Conservation (phyloP, 1,140 invertebrate genomes). For the Telenomus remus region DNA sequence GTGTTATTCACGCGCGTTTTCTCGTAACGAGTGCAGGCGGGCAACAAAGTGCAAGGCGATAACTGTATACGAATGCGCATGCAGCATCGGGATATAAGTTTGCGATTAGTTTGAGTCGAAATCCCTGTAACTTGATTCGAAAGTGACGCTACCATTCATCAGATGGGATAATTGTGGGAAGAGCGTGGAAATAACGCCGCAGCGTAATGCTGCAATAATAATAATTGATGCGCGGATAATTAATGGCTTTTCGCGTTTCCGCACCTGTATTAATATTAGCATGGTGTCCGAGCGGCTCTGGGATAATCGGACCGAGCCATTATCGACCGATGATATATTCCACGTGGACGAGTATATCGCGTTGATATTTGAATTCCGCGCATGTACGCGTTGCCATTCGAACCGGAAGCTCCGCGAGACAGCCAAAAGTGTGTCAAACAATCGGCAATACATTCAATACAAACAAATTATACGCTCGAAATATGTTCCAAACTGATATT, state of each 20-base stretch:
- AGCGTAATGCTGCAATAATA: slow-evolving; percentile 3
- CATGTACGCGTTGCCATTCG: slow-evolving; percentile 27
- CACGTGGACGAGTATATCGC: slow-evolving; percentile 27
- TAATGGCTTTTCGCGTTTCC: slow-evolving; percentile 47
- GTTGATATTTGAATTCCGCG: slow-evolving; percentile 46
- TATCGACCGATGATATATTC: slow-evolving; percentile 43
- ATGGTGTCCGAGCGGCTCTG: neutral
- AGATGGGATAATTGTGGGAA: slow-evolving; percentile 43
- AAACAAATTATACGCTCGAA: slow-evolving; percentile 36
- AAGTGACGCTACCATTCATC: slow-evolving; percentile 38
- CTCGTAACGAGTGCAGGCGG: slow-evolving; percentile 35
- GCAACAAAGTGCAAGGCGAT: slow-evolving; percentile 23
- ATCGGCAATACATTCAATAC: slow-evolving; percentile 9
- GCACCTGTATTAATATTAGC: slow-evolving; percentile 32
- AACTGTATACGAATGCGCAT: slow-evolving; percentile 24
- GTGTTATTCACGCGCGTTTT: slow-evolving; percentile 37
- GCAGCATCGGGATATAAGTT: slow-evolving; percentile 42
- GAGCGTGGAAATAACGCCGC: slow-evolving; percentile 38
- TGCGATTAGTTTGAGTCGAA: slow-evolving; percentile 45
- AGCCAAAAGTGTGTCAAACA: slow-evolving; percentile 33
- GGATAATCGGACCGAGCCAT: slow-evolving; percentile 28
- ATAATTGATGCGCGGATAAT: slow-evolving; percentile 54
- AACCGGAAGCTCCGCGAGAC: slow-evolving; percentile 33
- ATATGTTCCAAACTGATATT: slow-evolving; percentile 18
- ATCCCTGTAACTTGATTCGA: slow-evolving; percentile 31